Conservation (phyloP, 2,797 vertebrate genomes). For the Corythornis leucogaster region DNA sequence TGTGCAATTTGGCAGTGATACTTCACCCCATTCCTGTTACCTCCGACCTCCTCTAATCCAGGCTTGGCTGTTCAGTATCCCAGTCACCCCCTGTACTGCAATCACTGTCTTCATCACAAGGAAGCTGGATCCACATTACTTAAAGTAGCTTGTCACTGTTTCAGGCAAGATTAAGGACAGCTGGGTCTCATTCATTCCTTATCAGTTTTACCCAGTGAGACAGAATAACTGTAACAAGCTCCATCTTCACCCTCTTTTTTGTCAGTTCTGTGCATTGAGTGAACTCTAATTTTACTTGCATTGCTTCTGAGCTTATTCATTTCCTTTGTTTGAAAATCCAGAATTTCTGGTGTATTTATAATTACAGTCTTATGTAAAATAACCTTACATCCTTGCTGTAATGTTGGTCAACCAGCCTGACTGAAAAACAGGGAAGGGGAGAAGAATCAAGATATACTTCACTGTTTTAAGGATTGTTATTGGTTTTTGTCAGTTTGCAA, state of each 20-base stretch:
- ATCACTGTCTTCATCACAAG: background rate
- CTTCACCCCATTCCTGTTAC: background rate
- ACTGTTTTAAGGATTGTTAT: background rate
- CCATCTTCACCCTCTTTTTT: background rate
- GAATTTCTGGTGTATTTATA: background rate
- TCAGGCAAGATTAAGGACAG: background rate
- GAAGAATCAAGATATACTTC: background rate
- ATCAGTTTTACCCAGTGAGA: background rate
- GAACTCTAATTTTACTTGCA: background rate
- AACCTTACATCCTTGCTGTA: background rate
- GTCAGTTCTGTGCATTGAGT: background rate
- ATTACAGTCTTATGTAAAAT: background rate
- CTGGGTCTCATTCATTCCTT: background rate
- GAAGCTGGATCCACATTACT: background rate
- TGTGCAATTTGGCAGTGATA: background rate
- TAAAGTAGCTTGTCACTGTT: background rate
- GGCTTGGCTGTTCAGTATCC: background rate
- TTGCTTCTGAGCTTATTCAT: background rate
- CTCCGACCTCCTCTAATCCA: background rate
- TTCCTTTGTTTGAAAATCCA: background rate
- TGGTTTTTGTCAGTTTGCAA: background rate
- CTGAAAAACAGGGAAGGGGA: background rate
- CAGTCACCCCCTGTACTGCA: background rate
- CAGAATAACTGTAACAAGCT: background rate
- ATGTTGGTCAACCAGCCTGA: background rate